Conservation (phyloP, 2,113 vertebrate species). For the Nothocercus julius region DNA sequence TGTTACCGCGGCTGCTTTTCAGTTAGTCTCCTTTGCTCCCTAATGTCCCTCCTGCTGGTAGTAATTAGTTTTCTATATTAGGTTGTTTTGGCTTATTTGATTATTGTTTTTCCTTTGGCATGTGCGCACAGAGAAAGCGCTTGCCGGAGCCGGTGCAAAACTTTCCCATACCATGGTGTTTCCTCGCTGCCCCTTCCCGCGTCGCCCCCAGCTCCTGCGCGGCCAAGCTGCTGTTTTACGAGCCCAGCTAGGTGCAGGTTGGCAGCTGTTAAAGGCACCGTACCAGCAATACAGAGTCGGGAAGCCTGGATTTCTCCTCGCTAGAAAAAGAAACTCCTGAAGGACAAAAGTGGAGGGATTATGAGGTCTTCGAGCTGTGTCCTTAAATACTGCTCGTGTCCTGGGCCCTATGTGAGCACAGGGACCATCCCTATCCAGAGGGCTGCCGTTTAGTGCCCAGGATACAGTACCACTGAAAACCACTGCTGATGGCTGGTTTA, state of each 20-base stretch:
- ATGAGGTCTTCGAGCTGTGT: not conserved
- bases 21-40: conserved; percentile 34
- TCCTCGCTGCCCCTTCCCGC: conserved; percentile 1
- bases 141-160: not conserved
- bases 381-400: not conserved
- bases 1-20: conserved; percentile 41
- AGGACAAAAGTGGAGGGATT: not conserved
- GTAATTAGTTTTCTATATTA: conserved; percentile 72
- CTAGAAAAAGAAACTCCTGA: not conserved
- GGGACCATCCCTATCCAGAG: conserved; percentile 12
- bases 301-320: not conserved
- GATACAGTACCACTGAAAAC: conserved; percentile 32
- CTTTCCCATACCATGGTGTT: conserved; percentile 29
- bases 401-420: not conserved
- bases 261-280: not conserved
- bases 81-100: conserved; percentile 66
- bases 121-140: conserved; percentile 28
- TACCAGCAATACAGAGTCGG: not conserved
- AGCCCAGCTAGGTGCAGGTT: not conserved
- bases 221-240: not conserved
- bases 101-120: conserved; percentile 30
- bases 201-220: not conserved
- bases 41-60: conserved; percentile 67
- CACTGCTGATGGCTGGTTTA: conserved; percentile 35
- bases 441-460: conserved; percentile 46